These are phyloP conservation scores for Ceratina australensis DNA, from an alignment of 1,140 invertebrate genomes.

Conservation along the genomic window DNA sequence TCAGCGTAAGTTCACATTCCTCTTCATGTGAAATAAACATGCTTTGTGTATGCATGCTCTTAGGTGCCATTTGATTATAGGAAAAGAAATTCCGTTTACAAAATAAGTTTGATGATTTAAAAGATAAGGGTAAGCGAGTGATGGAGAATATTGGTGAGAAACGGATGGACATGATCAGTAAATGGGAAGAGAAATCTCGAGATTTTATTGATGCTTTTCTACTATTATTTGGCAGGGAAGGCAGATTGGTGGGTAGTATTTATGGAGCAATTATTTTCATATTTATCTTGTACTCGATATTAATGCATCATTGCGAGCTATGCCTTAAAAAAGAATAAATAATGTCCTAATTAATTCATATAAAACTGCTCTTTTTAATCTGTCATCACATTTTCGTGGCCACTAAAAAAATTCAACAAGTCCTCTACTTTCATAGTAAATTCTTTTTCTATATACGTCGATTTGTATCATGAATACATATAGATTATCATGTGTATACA, in stretches of 20 bases:
- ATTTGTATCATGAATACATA: too few species aligned
- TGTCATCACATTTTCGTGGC: not conserved
- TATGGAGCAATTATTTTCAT: constrained; percentile 31
- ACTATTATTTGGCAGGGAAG: constrained; percentile 94
- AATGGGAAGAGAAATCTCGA: constrained; percentile 98
- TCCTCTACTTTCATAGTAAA: not conserved
- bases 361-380: constrained; percentile 2
- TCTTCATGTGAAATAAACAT: not conserved
- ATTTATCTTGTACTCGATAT: constrained; percentile 28
- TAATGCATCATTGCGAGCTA: constrained; percentile 29
- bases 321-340: constrained; percentile 28
- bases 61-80: constrained; percentile 70
- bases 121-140: constrained; percentile 94
- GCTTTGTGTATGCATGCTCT: constrained; percentile 12
- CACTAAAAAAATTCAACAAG: constrained; percentile 18
- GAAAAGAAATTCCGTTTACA: constrained; percentile 96
- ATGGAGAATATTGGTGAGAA: constrained; percentile 94
- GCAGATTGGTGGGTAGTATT: constrained; percentile 83
- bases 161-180: constrained; percentile 92
- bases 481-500: not conserved
- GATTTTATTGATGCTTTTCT: constrained; percentile 97
- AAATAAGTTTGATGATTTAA: constrained; percentile 97
- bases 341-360: not conserved
- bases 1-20: constrained; percentile 84
- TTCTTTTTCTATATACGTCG: not conserved